These are phyloP conservation scores for Pasiphila rectangulata DNA, from an alignment of 2,888 invertebrate genomes.

Conservation along the genomic window DNA sequence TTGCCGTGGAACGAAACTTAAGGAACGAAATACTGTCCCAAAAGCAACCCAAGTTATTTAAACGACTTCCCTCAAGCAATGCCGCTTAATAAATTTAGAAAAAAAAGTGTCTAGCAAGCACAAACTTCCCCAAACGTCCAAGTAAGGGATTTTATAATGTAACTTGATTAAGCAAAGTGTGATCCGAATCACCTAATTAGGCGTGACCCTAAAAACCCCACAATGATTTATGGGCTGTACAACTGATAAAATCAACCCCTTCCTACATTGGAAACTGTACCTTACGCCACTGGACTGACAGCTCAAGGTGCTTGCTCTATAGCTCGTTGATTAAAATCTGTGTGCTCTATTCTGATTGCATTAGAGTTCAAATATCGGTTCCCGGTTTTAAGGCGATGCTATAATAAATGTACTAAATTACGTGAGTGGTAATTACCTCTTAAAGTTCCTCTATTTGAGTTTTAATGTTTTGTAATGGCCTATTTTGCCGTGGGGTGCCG, in stretches of 20 bases:
- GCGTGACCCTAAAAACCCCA: constrained; percentile 33
- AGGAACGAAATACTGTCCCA: too few species aligned
- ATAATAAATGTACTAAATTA: constrained; percentile 32
- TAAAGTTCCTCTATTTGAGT: constrained; percentile 28
- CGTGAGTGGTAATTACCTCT: constrained; percentile 32
- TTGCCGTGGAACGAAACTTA: too few species aligned
- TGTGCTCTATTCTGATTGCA: constrained; percentile 6
- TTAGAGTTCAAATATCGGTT: constrained; percentile 23
- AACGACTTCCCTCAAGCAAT: neutral
- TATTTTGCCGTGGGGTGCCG: constrained; percentile 18
- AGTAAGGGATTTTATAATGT: constrained; percentile 19
- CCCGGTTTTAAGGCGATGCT: constrained; percentile 17
- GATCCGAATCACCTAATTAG: constrained; percentile 33
- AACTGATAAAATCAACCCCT: constrained; percentile 29
- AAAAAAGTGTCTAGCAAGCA: neutral
- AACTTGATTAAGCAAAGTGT: constrained; percentile 31
- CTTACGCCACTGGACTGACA: constrained; percentile 9
- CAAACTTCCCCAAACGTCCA: constrained; percentile 9
- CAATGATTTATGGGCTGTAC: constrained; percentile 32
- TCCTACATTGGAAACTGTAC: constrained; percentile 15
- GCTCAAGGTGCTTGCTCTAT: constrained; percentile 8
- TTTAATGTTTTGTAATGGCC: constrained; percentile 27
- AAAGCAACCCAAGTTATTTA: neutral
- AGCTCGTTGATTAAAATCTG: neutral
- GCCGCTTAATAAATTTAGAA: neutral